A percentile compares a stretch with the other conserved stretches of the same genome.
Evolutionary conservation across 2,113 vertebrate species (phyloP).

Genomic region (Procavia capensis): DNA sequence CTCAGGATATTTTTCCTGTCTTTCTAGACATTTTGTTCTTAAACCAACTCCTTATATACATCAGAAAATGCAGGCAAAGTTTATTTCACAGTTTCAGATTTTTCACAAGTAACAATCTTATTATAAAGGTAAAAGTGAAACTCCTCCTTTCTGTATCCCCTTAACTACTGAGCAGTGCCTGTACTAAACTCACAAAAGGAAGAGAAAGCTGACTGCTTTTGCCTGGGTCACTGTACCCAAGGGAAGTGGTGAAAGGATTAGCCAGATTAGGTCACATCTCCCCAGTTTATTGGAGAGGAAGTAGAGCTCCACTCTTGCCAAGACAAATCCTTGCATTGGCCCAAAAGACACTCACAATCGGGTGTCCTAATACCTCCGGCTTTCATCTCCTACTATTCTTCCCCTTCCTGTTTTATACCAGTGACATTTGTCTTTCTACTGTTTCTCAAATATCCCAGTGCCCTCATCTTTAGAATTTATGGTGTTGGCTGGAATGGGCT

Average conservation of each 20-base stretch:
- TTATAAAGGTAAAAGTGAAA: background rate
- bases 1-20: background rate
- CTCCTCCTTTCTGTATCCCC: no score
- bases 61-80: background rate
- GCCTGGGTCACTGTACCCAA: rapidly evolving
- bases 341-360: no score
- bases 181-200: rapidly evolving
- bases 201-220: background rate
- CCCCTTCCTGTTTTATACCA: rapidly evolving
- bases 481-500: background rate
- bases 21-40: background rate
- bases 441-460: background rate
- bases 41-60: background rate
- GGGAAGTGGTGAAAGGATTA: background rate
- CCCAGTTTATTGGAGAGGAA: background rate
- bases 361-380: background rate
- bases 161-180: background rate
- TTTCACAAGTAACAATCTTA: background rate
- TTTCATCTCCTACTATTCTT: background rate
- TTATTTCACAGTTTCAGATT: rapidly evolving
- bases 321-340: background rate
- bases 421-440: background rate
- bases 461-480: background rate
- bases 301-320: background rate
- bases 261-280: background rate